Conservation (phyloP, 2,888 invertebrate species). For the Drosophila monieri region DNA sequence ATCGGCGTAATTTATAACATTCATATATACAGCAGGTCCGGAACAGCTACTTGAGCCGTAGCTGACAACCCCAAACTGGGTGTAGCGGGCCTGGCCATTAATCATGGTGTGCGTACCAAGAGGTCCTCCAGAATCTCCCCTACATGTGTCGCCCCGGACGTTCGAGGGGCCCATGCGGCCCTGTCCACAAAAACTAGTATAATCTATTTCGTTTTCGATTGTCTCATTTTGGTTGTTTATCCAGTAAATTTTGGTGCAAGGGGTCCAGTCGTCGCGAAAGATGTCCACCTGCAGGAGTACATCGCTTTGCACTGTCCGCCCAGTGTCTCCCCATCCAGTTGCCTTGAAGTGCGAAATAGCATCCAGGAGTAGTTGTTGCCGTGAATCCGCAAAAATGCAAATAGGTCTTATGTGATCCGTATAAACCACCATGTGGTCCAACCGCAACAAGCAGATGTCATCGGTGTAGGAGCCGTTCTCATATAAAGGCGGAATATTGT, state of each 20-base stretch:
- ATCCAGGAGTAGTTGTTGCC: neutral
- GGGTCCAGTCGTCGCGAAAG: neutral
- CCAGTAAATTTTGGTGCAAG: neutral
- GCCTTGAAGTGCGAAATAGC: neutral
- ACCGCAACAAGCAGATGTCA: slow-evolving; percentile 7
- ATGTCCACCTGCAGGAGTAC: neutral
- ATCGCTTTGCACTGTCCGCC: neutral
- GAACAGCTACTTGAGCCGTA: neutral
- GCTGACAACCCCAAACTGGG: slow-evolving; percentile 14
- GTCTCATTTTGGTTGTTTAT: too few species aligned
- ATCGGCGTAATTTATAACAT: neutral
- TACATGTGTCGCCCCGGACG: neutral
- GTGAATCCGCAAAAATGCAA: slow-evolving; percentile 7
- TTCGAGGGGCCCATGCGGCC: too few species aligned
- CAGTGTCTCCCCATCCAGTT: neutral
- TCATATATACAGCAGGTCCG: slow-evolving; percentile 5
- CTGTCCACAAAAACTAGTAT: neutral
- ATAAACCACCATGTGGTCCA: neutral
- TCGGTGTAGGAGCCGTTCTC: fast-evolving
- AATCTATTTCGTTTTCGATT: neutral
- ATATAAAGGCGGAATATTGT: neutral
- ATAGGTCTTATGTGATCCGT: slow-evolving; percentile 1
- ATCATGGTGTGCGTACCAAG: neutral
- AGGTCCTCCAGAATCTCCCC: slow-evolving; percentile 2
- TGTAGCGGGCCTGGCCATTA: neutral